Base-by-base conservation (phyloP, 1,140 invertebrate genomes). In the Hylaeus anthracinus region DNA sequence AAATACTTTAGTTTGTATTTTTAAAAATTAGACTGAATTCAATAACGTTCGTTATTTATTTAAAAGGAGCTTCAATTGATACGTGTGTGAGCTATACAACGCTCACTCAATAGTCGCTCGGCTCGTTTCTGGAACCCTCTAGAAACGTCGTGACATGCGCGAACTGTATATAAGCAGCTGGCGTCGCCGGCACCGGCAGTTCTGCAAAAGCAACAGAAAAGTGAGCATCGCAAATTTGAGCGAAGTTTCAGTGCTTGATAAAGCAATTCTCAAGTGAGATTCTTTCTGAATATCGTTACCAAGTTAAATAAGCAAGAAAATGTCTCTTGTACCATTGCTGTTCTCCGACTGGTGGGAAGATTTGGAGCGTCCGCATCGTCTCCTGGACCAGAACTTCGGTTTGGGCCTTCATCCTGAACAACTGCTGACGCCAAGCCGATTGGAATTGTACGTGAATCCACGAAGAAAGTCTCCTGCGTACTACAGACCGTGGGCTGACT, bases 321-420 rank as follows among this genome's bases (percentile, higher is more conserved):
- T 94, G 94, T 94, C 93, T 45, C 72, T 94, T 37, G 77, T 92
- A n/a, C 93, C 93, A 39, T 67, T 93, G 72, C 6, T 93, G 15
- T 94, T 94, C 70, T 92, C 92, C 48, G 88, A 94, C 73, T 94
- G 92, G 93, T 94, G 92, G 88, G 91, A 92, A 63, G 89, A 91
- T 12, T 37, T 92, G 67, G 75, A 88, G 0, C 76, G 75, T 0
- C 92, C 92, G 12, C 89, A 90, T n/a, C 85, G 72, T 14, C 26
- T 92, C 0, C 56, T 88, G 37, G 90, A 93, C 45, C 91, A 92
- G 53, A 61, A 92, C 48, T 92, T 92, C 63, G 90, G 88, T 3
- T 39, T 88, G 9, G 87, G 79, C 2, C 60, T 87, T 0, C 51
- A 63, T 0, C 84, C 81, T 26, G 82, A 88, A 1, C 83, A 88